phyloP scores from a whole-genome alignment of 2,797 vertebrate genomes.

The Psittacula echo region DNA sequence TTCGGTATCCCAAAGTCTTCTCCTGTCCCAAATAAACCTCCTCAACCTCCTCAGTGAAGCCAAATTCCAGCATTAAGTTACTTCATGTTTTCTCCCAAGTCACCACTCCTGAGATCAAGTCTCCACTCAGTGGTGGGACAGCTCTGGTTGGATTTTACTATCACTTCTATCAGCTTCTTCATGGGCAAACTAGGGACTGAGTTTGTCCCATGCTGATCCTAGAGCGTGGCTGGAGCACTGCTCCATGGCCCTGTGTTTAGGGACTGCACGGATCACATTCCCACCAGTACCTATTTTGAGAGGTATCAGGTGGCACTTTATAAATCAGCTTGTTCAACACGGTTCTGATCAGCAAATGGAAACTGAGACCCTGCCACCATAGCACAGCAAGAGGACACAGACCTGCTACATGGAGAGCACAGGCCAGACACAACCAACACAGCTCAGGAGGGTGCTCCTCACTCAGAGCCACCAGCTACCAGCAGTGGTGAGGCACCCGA shows the following conservation, averaged over 20 bases:
- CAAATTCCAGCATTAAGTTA: background rate
- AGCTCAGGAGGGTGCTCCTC: background rate
- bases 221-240: background rate
- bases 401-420: background rate
- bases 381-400: background rate
- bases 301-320: constrained; percentile 7
- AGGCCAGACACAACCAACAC: background rate
- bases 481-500: background rate
- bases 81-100: background rate
- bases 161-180: background rate
- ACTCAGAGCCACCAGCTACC: background rate
- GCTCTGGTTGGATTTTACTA: background rate
- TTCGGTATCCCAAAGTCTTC: background rate
- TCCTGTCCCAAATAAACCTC: background rate
- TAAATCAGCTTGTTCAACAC: background rate
- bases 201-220: background rate
- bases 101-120: background rate
- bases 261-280: background rate
- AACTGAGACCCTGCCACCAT: background rate
- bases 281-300: constrained; percentile 15
- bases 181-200: rapidly evolving
- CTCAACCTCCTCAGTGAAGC: background rate
- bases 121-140: background rate
- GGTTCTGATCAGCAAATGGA: rapidly evolving
- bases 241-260: background rate